phyloP scores from a whole-genome alignment of 2,113 vertebrate species.

The Dolichotis patagonum region DNA sequence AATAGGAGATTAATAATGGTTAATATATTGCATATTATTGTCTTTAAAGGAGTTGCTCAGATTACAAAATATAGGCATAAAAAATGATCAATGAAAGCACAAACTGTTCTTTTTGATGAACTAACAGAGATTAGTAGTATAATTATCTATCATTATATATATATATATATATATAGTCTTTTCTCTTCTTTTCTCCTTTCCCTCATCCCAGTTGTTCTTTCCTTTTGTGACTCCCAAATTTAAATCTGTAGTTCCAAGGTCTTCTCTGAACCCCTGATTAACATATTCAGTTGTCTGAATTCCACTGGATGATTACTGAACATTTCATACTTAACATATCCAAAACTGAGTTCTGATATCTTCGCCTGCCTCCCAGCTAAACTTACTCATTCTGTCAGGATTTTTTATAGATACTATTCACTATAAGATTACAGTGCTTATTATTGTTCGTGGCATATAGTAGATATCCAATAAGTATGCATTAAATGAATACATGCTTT shows the following conservation, averaged over 20 bases:
- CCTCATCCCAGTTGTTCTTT: no score
- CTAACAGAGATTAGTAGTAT: no score
- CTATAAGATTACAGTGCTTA: not conserved
- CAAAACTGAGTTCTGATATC: not conserved
- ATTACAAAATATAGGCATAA: no score
- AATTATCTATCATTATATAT: no score
- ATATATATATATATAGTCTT: no score
- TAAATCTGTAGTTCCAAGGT: not conserved
- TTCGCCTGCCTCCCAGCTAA: not conserved
- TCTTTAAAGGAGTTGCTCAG: no score
- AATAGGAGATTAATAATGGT: no score
- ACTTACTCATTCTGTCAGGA: not conserved
- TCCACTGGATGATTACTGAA: not conserved
- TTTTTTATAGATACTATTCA: slow-evolving; percentile 7
- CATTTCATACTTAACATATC: not conserved
- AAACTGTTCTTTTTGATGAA: no score
- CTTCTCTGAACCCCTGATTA: not conserved
- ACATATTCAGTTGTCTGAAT: not conserved
- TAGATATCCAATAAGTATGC: not conserved
- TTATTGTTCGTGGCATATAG: not conserved
- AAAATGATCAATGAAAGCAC: no score
- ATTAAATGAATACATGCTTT: not conserved
- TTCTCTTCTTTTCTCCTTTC: no score
- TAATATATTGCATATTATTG: no score
- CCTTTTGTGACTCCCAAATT: not conserved